These are phyloP conservation scores for Tympanuchus pallidicinctus DNA, from an alignment of 2,113 vertebrate species.

Conservation along the genomic window DNA sequence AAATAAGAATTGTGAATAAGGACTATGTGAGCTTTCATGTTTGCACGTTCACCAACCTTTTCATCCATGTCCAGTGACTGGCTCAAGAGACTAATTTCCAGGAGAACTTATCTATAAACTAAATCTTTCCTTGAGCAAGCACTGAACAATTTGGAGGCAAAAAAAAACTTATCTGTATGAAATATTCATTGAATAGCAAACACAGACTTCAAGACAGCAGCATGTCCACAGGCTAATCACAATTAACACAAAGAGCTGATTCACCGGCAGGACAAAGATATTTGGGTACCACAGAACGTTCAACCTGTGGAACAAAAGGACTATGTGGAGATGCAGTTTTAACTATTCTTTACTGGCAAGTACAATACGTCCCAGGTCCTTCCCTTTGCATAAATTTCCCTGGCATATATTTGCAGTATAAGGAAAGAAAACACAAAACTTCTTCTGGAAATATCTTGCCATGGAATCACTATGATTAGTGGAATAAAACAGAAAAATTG, in stretches of 20 bases:
- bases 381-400: neutral
- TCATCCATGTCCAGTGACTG: neutral
- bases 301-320: neutral
- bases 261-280: neutral
- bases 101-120: neutral
- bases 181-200: neutral
- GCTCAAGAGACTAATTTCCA: neutral
- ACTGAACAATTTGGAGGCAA: neutral
- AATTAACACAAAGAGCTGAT: neutral
- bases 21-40: neutral
- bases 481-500: neutral
- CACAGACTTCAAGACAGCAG: neutral
- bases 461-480: rapidly evolving
- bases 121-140: neutral
- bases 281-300: neutral
- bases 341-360: neutral
- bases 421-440: neutral
- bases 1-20: neutral
- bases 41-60: neutral
- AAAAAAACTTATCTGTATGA: neutral
- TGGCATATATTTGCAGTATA: neutral
- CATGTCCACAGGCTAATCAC: neutral
- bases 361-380: neutral
- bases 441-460: neutral
- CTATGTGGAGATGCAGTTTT: neutral